Percentiles rank a stretch among this genome's conserved stretches.
These are phyloP conservation scores for Atethmia centrago DNA, from an alignment of 2,888 invertebrate genomes.

Conservation along the genomic window DNA sequence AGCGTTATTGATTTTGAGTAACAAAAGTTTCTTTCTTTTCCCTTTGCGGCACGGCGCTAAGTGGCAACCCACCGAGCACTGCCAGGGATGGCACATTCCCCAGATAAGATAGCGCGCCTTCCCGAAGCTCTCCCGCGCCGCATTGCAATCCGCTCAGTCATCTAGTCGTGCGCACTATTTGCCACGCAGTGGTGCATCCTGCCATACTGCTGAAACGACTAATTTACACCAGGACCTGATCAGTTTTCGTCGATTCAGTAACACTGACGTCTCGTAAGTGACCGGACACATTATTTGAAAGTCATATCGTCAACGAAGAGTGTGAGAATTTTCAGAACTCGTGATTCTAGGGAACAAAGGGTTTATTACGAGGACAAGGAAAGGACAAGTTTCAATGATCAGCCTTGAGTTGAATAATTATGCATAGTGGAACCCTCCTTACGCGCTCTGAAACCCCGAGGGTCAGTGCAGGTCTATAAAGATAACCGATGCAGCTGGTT, in stretches of 20 bases:
- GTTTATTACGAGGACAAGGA: constrained; percentile 13
- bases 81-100: constrained; percentile 86
- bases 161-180: constrained; percentile 63
- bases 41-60: constrained; percentile 84
- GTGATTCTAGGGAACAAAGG: constrained; percentile 6
- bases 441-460: constrained; percentile 70
- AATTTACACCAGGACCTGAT: constrained; percentile 55
- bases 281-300: constrained; percentile 57
- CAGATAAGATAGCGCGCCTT: constrained; percentile 83
- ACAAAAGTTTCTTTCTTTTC: constrained; percentile 77
- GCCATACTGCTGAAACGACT: constrained; percentile 58
- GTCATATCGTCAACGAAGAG: constrained; percentile 11
- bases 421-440: constrained; percentile 51
- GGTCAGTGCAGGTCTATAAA: constrained; percentile 81
- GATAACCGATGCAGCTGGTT: constrained; percentile 85
- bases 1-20: constrained; percentile 83
- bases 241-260: constrained; percentile 54
- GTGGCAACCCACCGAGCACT: constrained; percentile 81
- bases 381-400: constrained; percentile 20
- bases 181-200: constrained; percentile 64
- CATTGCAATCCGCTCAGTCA: constrained; percentile 87
- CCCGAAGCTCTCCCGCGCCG: constrained; percentile 67
- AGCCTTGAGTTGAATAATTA: constrained; percentile 48
- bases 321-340: constrained; percentile 23
- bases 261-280: constrained; percentile 37